These are phyloP conservation scores for Popillia japonica DNA, from an alignment of 1,140 invertebrate species.

Conservation along the genomic window DNA sequence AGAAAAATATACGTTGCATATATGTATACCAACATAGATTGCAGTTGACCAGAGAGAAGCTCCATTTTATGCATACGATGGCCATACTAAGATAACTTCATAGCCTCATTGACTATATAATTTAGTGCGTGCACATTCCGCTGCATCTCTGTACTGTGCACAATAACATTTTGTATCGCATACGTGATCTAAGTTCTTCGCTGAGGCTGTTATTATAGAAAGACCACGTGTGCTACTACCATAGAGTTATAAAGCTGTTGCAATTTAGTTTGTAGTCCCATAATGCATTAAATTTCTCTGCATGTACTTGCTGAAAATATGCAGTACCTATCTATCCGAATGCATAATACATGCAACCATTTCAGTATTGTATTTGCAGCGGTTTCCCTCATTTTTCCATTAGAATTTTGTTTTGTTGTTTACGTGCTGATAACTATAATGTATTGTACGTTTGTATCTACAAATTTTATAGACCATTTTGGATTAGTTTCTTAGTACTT, in stretches of 20 bases:
- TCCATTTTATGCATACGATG: constrained; percentile 27
- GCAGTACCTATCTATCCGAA: background rate
- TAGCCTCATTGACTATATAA: constrained; percentile 44
- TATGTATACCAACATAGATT: background rate
- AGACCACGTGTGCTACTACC: constrained; percentile 39
- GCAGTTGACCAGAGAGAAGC: background rate
- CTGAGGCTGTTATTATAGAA: constrained; percentile 29
- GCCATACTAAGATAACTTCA: constrained; percentile 41
- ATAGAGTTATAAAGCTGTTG: constrained; percentile 30
- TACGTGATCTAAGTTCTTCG: constrained; percentile 42
- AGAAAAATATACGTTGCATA: no score
- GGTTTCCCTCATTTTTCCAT: no score
- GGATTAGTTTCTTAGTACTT: no score
- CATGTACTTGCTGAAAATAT: background rate
- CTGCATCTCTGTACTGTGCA: constrained; percentile 36
- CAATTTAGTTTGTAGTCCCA: constrained; percentile 32
- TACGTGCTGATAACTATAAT: no score
- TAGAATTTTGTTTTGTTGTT: no score
- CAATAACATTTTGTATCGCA: constrained; percentile 43
- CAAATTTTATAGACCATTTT: no score
- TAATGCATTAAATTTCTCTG: constrained; percentile 18
- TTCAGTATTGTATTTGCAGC: background rate
- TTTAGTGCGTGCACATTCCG: constrained; percentile 43
- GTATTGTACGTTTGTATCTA: no score
- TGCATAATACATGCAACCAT: constrained; percentile 15